Evolutionary conservation across 2,113 vertebrate species (phyloP).

Genomic region (Brevimyrus niger): DNA sequence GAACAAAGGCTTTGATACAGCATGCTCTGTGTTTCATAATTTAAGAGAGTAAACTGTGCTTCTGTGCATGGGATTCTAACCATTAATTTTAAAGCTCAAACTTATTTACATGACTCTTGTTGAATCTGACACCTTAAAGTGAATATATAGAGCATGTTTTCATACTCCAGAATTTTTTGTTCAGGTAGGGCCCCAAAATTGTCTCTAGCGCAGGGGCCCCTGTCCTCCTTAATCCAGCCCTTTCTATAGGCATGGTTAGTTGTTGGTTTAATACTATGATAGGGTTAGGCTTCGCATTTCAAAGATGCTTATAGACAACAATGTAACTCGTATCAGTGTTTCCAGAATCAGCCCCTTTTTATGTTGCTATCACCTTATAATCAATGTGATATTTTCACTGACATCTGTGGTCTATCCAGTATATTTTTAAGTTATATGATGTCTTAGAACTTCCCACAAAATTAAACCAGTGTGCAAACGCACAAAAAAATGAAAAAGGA

Average conservation of each 20-base stretch:
- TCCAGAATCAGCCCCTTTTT: background rate
- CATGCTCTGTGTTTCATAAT: background rate
- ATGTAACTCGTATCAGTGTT: background rate
- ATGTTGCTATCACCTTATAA: background rate
- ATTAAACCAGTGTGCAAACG: background rate
- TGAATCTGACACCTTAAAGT: background rate
- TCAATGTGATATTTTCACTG: background rate
- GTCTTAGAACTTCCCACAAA: background rate
- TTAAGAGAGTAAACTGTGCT: background rate
- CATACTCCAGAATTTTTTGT: background rate
- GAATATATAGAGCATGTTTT: background rate
- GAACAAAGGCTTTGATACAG: background rate
- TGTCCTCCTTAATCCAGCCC: background rate
- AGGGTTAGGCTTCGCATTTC: background rate
- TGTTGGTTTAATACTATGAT: background rate
- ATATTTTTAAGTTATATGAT: background rate
- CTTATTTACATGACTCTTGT: background rate
- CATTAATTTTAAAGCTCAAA: background rate
- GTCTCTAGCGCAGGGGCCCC: background rate
- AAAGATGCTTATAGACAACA: background rate
- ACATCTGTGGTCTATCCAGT: background rate
- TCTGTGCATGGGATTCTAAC: background rate
- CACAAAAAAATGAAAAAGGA: background rate
- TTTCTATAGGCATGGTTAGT: background rate
- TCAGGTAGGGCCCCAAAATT: background rate